Conservation (phyloP, 2,797 vertebrate species). For the Myiothlypis coronata region DNA sequence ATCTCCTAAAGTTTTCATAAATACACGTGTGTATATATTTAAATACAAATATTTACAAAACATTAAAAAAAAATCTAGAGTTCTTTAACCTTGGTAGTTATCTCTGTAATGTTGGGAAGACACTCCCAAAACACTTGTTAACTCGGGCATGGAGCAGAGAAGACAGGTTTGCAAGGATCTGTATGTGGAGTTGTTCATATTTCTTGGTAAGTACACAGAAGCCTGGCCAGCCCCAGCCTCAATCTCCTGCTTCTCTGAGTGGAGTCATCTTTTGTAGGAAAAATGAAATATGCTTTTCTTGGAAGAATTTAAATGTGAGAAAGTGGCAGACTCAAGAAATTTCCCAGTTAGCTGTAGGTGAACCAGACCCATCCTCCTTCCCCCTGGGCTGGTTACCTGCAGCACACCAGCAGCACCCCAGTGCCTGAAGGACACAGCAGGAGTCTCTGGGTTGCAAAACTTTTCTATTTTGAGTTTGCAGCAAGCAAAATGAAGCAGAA, state of each 20-base stretch:
- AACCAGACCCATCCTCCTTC: neutral
- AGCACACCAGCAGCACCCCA: neutral
- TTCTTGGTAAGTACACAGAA: accelerated
- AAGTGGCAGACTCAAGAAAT: neutral
- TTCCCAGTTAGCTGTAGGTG: neutral
- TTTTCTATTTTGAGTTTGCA: neutral
- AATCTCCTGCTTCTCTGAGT: neutral
- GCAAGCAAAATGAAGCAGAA: neutral
- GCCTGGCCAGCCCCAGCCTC: neutral
- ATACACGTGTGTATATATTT: accelerated
- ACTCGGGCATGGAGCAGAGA: neutral
- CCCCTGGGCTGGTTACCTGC: neutral
- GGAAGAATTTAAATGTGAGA: neutral
- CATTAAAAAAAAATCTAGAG: neutral
- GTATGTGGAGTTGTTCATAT: accelerated
- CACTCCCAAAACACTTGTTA: neutral
- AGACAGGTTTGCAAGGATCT: neutral
- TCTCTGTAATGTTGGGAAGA: neutral
- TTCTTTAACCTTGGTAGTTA: neutral
- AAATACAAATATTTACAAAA: neutral
- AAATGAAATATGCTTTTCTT: neutral
- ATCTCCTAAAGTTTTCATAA: neutral
- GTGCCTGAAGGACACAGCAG: neutral
- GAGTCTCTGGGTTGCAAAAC: neutral
- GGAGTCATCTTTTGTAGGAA: neutral